Conservation (phyloP, 2,113 vertebrate genomes). For the Leucosticte australis region DNA sequence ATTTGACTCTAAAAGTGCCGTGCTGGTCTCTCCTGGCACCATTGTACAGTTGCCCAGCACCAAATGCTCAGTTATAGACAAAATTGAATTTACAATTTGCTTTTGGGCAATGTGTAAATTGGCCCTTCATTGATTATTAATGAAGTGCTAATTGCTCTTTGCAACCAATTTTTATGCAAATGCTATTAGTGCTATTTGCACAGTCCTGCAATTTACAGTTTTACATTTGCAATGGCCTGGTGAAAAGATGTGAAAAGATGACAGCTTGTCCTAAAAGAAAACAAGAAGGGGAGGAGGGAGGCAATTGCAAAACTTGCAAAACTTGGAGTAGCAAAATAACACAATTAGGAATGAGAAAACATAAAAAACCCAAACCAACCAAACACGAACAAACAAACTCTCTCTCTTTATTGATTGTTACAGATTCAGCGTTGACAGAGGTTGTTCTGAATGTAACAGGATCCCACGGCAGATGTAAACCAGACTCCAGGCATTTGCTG, state of each 20-base stretch:
- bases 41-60: constrained; percentile 44
- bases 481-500: constrained; percentile 36
- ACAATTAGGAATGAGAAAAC: constrained; percentile 36
- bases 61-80: constrained; percentile 66
- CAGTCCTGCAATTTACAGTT: constrained; percentile 69
- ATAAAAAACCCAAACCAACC: not conserved
- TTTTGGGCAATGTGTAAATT: constrained; percentile 80
- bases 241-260: constrained; percentile 52
- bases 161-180: constrained; percentile 77
- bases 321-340: constrained; percentile 63
- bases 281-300: constrained; percentile 3
- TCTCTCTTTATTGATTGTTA: constrained; percentile 49
- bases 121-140: constrained; percentile 83
- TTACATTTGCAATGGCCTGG: constrained; percentile 58
- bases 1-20: not conserved
- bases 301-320: constrained; percentile 30
- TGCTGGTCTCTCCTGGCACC: constrained; percentile 41
- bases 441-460: constrained; percentile 55
- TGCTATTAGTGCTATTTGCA: constrained; percentile 70
- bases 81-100: constrained; percentile 76
- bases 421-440: constrained; percentile 59
- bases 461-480: constrained; percentile 56
- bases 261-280: constrained; percentile 63
- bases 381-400: not conserved
- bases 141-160: constrained; percentile 83